Evolutionary conservation across 1,140 invertebrate genomes (phyloP), one percentile per base, ranked within the genome.

Genomic region (Triops longicaudatus): DNA sequence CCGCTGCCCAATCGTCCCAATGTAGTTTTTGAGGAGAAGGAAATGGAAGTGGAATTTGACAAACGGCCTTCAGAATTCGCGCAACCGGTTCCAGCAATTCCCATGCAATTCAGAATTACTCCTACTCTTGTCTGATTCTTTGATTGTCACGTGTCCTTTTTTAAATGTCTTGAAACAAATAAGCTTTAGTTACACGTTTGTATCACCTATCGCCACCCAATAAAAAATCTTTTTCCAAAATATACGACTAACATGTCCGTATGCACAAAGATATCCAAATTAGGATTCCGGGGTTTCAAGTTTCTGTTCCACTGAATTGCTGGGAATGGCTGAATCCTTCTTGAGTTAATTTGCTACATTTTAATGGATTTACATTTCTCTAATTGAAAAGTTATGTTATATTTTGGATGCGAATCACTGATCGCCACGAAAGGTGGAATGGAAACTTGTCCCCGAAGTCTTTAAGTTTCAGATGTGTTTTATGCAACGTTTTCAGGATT

Each of bases 1-100:
- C 93, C 93, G 75, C 83, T 94, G 79, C 88, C 89, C 3, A 89
- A 90, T 80, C 88, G 89, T 81, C 92, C 92, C 26, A 85, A 90
- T 78, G 86, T 88, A 79, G 90, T 92, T 78, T 94, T 94, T 84
- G 91, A 92, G 80, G 89, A 91, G 76, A 93, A 93, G 85, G 87
- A 89, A 74, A 91, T 90, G 89, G 92, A 93, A 83, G 83, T 92
- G 73, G 89, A 90, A 81, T 63, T 63, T 22, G 50, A 63, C 50
- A 22, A 63, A 63, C 50, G 14, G 14, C 50, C 50, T 63, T 63
- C 50, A 17, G 88, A 89, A 37, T 63, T n/a, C 50, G 50, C 14
- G 22, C 14, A 63, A 6, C 50, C n/a, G 14, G 50, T 17, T 22
- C 50, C 50, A 63, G 14, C 50, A 14, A 63, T 63, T 63, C 50